A percentile compares a stretch with the other conserved stretches of the same genome.
These are phyloP conservation scores for Bradysia coprophila DNA, from an alignment of 1,140 invertebrate genomes.

Conservation along the genomic window DNA sequence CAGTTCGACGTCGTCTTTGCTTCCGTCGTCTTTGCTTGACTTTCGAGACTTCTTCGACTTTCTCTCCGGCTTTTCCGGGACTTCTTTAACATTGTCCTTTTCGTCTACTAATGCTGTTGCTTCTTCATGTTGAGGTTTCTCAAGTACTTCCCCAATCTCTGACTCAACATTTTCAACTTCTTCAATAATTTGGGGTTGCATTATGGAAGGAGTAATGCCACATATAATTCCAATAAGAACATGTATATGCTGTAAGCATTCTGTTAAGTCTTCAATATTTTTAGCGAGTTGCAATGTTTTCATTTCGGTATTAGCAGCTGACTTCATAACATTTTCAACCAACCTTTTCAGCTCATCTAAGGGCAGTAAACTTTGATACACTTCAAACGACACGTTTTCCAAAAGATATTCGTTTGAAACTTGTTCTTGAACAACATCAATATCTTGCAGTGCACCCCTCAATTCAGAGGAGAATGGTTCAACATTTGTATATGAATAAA, in stretches of 20 bases:
- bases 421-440: too few species aligned
- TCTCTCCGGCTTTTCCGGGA: constrained; percentile 3
- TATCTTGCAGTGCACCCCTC: too few species aligned
- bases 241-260: not conserved
- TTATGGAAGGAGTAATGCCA: not conserved
- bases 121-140: constrained; percentile 1
- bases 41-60: too few species aligned
- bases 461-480: too few species aligned
- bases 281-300: not conserved
- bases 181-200: not conserved
- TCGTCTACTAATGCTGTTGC: constrained; percentile 3
- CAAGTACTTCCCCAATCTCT: too few species aligned
- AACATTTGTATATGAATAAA: too few species aligned
- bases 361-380: not conserved
- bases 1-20: too few species aligned
- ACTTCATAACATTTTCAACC: not conserved
- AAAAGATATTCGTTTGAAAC: too few species aligned
- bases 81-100: constrained; percentile 3
- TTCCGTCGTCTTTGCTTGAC: too few species aligned
- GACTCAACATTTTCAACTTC: not conserved
- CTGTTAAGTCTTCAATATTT: not conserved
- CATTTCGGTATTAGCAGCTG: too few species aligned
- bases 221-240: not conserved
- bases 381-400: not conserved
- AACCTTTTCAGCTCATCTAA: not conserved